phyloP scores from a whole-genome alignment of 2,888 invertebrate species.

The Torymus tubicola region DNA sequence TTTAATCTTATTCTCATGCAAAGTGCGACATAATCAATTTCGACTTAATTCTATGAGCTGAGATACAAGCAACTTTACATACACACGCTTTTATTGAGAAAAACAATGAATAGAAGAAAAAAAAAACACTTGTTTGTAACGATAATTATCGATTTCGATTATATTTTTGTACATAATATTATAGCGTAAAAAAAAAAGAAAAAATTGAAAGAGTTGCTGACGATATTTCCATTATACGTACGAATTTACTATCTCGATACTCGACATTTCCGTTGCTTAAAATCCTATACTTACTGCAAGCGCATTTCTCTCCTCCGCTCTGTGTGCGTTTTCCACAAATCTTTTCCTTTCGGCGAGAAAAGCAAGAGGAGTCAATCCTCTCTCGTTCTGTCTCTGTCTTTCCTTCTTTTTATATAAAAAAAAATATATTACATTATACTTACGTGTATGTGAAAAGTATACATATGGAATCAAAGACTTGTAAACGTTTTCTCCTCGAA shows the following conservation, averaged over 20 bases:
- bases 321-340: background rate
- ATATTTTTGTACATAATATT: slow-evolving; percentile 73
- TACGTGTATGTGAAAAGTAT: background rate
- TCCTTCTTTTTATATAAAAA: slow-evolving; percentile 2
- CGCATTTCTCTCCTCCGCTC: background rate
- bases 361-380: background rate
- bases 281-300: background rate
- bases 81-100: slow-evolving; percentile 42
- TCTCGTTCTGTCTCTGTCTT: slow-evolving; percentile 4
- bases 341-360: background rate
- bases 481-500: slow-evolving; percentile 36
- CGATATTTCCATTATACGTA: slow-evolving; percentile 36
- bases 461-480: slow-evolving; percentile 51
- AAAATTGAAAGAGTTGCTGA: slow-evolving; percentile 60
- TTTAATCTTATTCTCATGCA: slow-evolving; percentile 9
- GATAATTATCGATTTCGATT: slow-evolving; percentile 72
- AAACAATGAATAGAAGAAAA: slow-evolving; percentile 31
- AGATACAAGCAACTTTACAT: background rate
- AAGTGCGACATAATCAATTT: background rate
- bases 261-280: too few species aligned
- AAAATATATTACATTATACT: slow-evolving; percentile 1
- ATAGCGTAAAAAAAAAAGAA: slow-evolving; percentile 67
- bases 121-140: slow-evolving; percentile 58
- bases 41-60: background rate
- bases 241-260: too few species aligned